Conservation (phyloP, 1,140 invertebrate species). For the Lepidurus packardi region DNA sequence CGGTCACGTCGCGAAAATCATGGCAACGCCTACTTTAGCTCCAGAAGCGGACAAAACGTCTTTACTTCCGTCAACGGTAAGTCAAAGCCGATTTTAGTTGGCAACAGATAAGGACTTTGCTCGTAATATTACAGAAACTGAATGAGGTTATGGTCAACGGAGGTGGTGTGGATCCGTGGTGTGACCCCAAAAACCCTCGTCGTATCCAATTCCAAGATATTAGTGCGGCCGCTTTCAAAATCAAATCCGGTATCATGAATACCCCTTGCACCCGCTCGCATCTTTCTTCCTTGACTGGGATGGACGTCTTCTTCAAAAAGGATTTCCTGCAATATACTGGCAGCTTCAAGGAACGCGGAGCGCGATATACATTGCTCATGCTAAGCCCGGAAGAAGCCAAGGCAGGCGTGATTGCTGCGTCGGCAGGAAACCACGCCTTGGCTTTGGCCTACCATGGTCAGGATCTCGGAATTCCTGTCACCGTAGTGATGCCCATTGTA, state of each 20-base stretch:
- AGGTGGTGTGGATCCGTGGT: constrained; percentile 57
- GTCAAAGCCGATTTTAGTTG: background rate
- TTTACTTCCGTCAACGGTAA: background rate
- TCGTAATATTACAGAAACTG: background rate
- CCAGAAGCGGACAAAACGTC: background rate
- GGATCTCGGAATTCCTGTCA: constrained; percentile 71
- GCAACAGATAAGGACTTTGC: background rate
- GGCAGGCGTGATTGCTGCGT: constrained; percentile 82
- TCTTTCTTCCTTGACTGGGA: constrained; percentile 65
- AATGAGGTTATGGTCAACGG: constrained; percentile 37
- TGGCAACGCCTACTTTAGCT: background rate
- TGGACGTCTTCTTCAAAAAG: constrained; percentile 87
- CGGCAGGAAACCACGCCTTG: constrained; percentile 85
- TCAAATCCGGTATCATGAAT: constrained; percentile 70
- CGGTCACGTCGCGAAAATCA: background rate
- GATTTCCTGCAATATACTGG: constrained; percentile 88
- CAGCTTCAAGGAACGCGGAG: constrained; percentile 72
- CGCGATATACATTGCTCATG: constrained; percentile 72
- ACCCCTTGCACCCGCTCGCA: constrained; percentile 79
- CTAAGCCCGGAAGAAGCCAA: constrained; percentile 64
- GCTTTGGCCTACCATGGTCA: constrained; percentile 82
- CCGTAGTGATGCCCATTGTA: constrained; percentile 87
- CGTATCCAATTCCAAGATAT: constrained; percentile 78
- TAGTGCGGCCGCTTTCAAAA: constrained; percentile 80
- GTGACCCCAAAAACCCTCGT: constrained; percentile 67